These are phyloP conservation scores for Hoplias malabaricus DNA, from an alignment of 2,113 vertebrate species.

Conservation along the genomic window DNA sequence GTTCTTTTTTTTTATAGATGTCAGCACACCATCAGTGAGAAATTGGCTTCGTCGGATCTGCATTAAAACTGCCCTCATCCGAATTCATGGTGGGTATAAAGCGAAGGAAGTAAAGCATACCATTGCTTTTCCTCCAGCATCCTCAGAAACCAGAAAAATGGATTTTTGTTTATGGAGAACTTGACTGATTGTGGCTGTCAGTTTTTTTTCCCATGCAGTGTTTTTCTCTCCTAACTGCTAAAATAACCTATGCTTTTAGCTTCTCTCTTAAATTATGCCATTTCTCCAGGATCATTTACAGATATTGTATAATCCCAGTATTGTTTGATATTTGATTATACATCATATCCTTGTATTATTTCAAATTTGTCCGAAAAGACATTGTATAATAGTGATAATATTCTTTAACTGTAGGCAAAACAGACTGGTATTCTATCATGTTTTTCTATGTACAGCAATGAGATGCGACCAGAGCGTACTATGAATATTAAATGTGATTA, in stretches of 20 bases:
- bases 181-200: constrained; percentile 22
- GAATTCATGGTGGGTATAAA: background rate
- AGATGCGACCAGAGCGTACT: constrained; percentile 22
- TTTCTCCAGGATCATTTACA: background rate
- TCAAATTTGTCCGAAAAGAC: constrained; percentile 13
- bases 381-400: constrained; percentile 42
- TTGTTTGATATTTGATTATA: constrained; percentile 31
- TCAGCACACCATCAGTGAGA: background rate
- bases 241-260: constrained; percentile 22
- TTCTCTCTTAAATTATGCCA: background rate
- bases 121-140: constrained; percentile 26
- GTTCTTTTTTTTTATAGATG: background rate
- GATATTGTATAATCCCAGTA: constrained; percentile 7
- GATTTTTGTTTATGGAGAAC: background rate
- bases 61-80: background rate
- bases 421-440: constrained; percentile 33
- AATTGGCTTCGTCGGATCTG: background rate
- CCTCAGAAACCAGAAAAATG: constrained; percentile 1
- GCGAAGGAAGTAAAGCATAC: background rate
- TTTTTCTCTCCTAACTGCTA: constrained; percentile 19
- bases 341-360: constrained; percentile 26
- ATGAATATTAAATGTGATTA: constrained; percentile 45
- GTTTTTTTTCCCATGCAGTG: background rate
- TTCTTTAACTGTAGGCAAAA: constrained; percentile 35
- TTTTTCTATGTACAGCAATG: constrained; percentile 44